Conservation (phyloP, 2,888 invertebrate genomes). For the Epistrophella euchroma region DNA sequence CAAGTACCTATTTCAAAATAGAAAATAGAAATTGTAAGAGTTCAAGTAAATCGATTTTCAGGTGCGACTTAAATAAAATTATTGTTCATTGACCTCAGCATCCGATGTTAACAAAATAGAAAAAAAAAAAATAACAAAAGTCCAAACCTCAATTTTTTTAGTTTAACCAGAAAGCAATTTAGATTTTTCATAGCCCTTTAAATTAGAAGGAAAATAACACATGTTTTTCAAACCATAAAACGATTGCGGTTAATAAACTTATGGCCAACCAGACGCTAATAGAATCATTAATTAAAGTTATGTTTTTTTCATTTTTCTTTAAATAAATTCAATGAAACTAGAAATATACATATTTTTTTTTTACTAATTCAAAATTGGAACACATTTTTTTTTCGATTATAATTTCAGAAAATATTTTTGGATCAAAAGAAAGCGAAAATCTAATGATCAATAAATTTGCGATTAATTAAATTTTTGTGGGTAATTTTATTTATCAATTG, state of each 20-base stretch:
- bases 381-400: background rate
- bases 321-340: constrained; percentile 8
- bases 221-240: constrained; percentile 21
- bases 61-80: background rate
- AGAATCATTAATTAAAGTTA: constrained; percentile 22
- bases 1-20: background rate
- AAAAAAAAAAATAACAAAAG: background rate
- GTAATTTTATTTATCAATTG: background rate
- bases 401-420: background rate
- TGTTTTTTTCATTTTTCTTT: constrained; percentile 3
- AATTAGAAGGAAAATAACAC: background rate
- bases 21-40: background rate
- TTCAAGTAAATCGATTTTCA: background rate
- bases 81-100: constrained; percentile 11
- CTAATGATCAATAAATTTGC: constrained; percentile 22
- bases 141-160: background rate
- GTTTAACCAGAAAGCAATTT: background rate
- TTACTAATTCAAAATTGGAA: background rate
- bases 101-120: background rate
- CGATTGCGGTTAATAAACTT: constrained; percentile 31
- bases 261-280: constrained; percentile 18
- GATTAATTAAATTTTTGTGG: constrained; percentile 11
- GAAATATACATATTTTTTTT: background rate
- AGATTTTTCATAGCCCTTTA: constrained; percentile 12
- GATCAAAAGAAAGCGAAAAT: constrained; percentile 24